Base-by-base conservation (phyloP, 2,888 invertebrate genomes). In the Coelogynopora nodosa region DNA sequence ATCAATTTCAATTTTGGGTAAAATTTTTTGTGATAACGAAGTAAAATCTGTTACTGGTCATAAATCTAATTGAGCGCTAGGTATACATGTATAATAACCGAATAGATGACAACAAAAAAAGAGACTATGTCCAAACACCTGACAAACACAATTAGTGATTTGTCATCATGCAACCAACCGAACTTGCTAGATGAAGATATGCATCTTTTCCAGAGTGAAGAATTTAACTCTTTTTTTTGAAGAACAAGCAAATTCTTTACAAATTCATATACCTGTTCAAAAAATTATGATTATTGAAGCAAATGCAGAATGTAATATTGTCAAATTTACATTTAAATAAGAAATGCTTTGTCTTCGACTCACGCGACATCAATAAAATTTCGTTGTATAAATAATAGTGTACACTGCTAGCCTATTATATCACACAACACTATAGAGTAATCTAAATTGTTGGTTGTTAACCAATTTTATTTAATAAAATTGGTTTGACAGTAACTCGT, bases 291-390 rank as follows among this genome's bases (percentile, higher is more conserved):
- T 49, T 10, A 49, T 49, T 49, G 49, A 49, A 49, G 49, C 49
- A 49, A 18, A 49, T 49, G 49, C 5, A 49, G 49, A 49, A 49
- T 18, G 49, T 49, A 49, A 49, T 49, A 49, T 49, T 49, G 18
- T 49, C 49, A 49, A 49, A 49, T 49, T 49, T 49, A 49, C 49
- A 49, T 49, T 49, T 49, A 5, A 49, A 5, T 49, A 49, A 49
- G 49, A 49, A 49, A 49, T 49, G 49, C 18, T 49, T 49, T 49
- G 67, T 30, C 80, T 67, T 92, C n/a, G n/a, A n/a, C n/a, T n/a
- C n/a, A n/a, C n/a, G n/a, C n/a, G n/a, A n/a, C n/a, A n/a, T n/a
- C n/a, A n/a, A n/a, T n/a, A n/a, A n/a, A n/a, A n/a, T n/a, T n/a
- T n/a, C n/a, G n/a, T n/a, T n/a, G n/a, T n/a, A n/a, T n/a, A n/a